Conservation (phyloP, 2,113 vertebrate species). For the Bos indicus region DNA sequence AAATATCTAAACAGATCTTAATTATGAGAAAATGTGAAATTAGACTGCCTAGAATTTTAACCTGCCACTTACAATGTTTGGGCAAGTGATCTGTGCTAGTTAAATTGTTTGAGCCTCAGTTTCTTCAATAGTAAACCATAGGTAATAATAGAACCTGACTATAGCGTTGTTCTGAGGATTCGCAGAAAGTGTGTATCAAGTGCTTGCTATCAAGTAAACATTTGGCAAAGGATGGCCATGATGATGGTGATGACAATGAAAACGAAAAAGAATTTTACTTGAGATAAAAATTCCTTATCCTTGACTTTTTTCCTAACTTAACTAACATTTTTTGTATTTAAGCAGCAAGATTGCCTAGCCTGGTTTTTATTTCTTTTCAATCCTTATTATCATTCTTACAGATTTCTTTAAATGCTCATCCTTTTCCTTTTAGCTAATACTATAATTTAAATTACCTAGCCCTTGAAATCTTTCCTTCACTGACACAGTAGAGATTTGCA, state of each 20-base stretch:
- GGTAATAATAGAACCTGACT: not conserved
- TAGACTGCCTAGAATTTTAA: not conserved
- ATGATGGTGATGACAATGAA: not conserved
- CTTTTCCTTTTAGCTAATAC: conserved; percentile 3
- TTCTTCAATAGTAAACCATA: not conserved
- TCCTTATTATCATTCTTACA: not conserved
- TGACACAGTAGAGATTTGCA: not conserved
- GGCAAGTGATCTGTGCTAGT: not conserved
- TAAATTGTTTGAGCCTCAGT: not conserved
- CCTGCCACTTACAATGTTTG: not conserved
- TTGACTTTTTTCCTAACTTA: conserved; percentile 7
- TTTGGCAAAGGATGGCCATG: not conserved
- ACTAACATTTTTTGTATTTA: not conserved
- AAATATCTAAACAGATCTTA: not conserved
- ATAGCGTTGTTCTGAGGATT: not conserved
- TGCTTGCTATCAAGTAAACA: not conserved
- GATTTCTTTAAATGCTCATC: not conserved
- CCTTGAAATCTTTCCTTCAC: conserved; percentile 7
- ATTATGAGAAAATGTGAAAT: not conserved
- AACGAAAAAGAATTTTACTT: not conserved
- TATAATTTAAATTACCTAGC: conserved; percentile 9
- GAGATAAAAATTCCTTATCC: not conserved
- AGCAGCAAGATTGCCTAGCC: not conserved
- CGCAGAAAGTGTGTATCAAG: not conserved
- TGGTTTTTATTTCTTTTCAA: not conserved